Evolutionary conservation across 2,888 invertebrate genomes (phyloP), one percentile per base, ranked within the genome.

Genomic region (Agonopterix heracliana): DNA sequence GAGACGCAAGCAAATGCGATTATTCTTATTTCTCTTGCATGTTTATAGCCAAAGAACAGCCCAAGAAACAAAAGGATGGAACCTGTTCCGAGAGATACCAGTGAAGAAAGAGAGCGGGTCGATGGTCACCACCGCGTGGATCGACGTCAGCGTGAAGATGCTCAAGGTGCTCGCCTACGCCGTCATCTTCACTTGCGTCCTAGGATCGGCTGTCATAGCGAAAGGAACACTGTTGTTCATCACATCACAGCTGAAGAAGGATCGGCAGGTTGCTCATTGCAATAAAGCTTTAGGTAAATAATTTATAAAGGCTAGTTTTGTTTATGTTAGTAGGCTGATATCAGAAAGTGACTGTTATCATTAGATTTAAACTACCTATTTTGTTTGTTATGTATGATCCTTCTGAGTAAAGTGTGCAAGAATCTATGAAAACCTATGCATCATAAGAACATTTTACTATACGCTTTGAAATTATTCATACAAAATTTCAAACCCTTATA

Each of bases 81-180:
- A 96, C 69, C 89, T 93, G 10, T 96, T 96, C 75, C 90, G 93
- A 64, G 92, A 93, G 62, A 89, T 93, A 9, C 94, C 94, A 1
- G 89, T 92, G 47, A 91, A 92, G 70, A 89, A 90, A 53, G 90
- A 91, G 54, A 90, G 90, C 38, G 93, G 93, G 41, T 95, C 95
- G 1, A 92, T 91, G 84, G 91, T 89, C 11, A 89, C 91, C 41
- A 88, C 88, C 0, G 89, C 85, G 56, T 92, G 91, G 77, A 83
- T 95, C 46, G 91, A 92, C 44, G 66, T 82, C 48, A 83, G 91
- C 43, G 88, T 94, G 11, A 92, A 92, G 68, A 50, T 91, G 7
- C 78, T 93, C 26, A 95, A 95, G 79, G 63, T 93, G 1, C 57
- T 94, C 41, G 92, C 94, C 0, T 95, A 95, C 64, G 63, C 93